Percentiles rank a stretch among this genome's conserved stretches.
These are phyloP conservation scores for Coregonus clupeaformis DNA, from an alignment of 2,113 vertebrate species.

Conservation along the genomic window DNA sequence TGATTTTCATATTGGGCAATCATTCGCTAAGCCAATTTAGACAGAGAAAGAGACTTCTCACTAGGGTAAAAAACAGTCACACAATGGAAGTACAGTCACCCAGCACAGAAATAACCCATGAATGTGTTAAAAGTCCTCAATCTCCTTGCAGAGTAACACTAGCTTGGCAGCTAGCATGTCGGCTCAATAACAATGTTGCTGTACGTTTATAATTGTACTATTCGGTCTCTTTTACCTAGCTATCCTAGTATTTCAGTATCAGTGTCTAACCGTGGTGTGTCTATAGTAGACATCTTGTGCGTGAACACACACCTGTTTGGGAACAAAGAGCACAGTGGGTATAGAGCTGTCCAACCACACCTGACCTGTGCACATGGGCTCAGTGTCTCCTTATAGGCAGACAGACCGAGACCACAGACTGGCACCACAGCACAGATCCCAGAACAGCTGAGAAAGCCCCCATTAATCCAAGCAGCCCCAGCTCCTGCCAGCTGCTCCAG, in stretches of 20 bases:
- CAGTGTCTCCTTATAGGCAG: not conserved
- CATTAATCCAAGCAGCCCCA: not conserved
- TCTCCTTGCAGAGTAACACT: too few species aligned
- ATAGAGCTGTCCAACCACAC: not conserved
- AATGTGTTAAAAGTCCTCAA: too few species aligned
- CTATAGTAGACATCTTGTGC: not conserved
- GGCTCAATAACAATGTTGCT: too few species aligned
- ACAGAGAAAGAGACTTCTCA: not conserved
- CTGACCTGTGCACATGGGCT: constrained; percentile 5
- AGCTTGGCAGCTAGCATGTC: too few species aligned
- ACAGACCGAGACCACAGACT: not conserved
- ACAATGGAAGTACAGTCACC: too few species aligned
- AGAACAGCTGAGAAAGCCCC: not conserved
- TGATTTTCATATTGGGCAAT: not conserved
- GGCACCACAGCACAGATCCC: constrained; percentile 5
- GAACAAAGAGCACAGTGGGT: constrained; percentile 5
- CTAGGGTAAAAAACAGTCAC: not conserved
- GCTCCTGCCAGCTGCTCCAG: not conserved
- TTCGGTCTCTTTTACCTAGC: too few species aligned
- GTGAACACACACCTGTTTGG: constrained; percentile 30
- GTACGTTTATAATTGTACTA: too few species aligned
- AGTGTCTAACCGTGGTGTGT: too few species aligned
- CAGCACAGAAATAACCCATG: too few species aligned
- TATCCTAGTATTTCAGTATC: too few species aligned
- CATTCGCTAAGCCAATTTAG: not conserved